Conservation (phyloP, 2,888 invertebrate species). For the Drosophila tanythrix region DNA sequence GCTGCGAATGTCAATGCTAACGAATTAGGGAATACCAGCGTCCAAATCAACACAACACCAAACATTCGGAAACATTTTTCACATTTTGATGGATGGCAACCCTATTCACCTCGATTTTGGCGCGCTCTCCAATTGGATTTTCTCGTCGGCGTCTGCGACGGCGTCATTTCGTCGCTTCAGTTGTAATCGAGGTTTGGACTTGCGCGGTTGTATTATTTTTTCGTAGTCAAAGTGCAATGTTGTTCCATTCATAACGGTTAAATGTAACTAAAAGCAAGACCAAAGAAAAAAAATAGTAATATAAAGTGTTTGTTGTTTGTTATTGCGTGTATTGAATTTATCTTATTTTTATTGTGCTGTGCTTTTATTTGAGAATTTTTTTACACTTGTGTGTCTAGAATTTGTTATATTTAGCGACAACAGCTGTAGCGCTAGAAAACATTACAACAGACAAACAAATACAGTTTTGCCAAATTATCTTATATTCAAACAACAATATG, state of each 20-base stretch:
- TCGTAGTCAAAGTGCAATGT: conserved; percentile 10
- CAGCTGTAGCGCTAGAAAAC: neutral
- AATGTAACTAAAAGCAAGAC: conserved; percentile 4
- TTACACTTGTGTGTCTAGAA: neutral
- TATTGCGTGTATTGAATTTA: conserved; percentile 6
- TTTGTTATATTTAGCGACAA: conserved; percentile 1
- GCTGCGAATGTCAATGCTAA: neutral
- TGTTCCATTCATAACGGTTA: conserved; percentile 19
- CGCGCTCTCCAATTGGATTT: conserved; percentile 48
- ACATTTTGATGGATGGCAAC: conserved; percentile 40
- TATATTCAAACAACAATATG: conserved; percentile 28
- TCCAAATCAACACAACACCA: neutral
- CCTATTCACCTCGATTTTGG: conserved; percentile 54
- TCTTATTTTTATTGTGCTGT: conserved; percentile 8
- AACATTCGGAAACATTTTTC: neutral
- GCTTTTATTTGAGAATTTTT: conserved; percentile 2
- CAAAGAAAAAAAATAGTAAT: conserved; percentile 9
- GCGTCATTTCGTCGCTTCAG: conserved; percentile 69
- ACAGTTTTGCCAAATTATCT: conserved; percentile 51
- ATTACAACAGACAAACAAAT: conserved; percentile 11
- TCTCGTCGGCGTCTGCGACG: conserved; percentile 12
- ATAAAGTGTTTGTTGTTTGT: conserved; percentile 15
- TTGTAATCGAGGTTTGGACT: conserved; percentile 65
- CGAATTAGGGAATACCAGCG: conserved; percentile 1
- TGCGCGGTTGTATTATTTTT: conserved; percentile 54